Conservation (phyloP, 2,113 vertebrate species). For the Zonotrichia leucophrys region DNA sequence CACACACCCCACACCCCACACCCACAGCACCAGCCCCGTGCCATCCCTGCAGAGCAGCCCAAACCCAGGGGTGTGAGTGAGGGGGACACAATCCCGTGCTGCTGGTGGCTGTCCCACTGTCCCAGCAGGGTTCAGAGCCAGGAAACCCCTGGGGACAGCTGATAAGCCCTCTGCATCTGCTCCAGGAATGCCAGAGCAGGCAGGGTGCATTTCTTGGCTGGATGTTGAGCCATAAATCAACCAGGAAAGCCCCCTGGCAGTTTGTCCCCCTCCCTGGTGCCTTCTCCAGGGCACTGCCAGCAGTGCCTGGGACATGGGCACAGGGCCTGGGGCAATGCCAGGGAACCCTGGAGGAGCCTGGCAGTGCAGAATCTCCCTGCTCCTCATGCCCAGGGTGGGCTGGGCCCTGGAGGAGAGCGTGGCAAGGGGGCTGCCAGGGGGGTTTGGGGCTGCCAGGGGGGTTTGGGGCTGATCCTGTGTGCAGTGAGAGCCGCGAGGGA, state of each 20-base stretch:
- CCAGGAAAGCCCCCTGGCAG: not conserved
- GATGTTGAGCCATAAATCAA: conserved; percentile 19
- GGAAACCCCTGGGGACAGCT: not conserved
- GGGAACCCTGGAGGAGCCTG: not conserved
- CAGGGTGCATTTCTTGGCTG: conserved; percentile 1
- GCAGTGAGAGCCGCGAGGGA: not conserved
- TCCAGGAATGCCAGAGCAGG: not conserved
- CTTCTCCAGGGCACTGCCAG: not conserved
- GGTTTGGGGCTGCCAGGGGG: too few relatives aligned
- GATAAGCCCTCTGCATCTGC: conserved; percentile 10
- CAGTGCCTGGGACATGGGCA: not conserved
- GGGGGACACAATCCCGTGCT: accelerated
- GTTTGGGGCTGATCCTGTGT: not conserved
- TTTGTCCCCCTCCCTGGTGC: not conserved
- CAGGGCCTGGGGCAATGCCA: not conserved
- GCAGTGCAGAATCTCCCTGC: not conserved
- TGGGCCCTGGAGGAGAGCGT: too few relatives aligned
- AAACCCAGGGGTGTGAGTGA: not conserved
- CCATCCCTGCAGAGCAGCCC: too few relatives aligned
- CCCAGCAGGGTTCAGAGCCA: not conserved
- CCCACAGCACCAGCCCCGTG: too few relatives aligned
- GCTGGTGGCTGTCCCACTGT: not conserved
- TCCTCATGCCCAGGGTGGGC: not conserved
- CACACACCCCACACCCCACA: not conserved
- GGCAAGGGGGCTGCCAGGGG: too few relatives aligned